Evolutionary conservation across 2,888 invertebrate genomes (phyloP).

Genomic region (Pardosa pseudoannulata): DNA sequence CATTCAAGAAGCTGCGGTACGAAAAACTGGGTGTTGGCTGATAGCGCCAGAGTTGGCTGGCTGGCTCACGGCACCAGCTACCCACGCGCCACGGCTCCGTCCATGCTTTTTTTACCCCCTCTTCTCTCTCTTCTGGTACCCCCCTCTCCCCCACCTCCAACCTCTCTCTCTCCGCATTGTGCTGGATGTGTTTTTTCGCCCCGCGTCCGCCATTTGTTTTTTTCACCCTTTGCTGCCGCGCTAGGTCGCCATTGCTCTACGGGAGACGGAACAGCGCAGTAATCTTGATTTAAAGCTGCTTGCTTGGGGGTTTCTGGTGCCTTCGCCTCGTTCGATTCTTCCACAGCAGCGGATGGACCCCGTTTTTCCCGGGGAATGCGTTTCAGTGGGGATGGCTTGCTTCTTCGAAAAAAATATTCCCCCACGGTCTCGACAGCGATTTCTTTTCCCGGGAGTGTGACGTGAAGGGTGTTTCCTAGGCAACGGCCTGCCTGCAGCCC

Average conservation of each 20-base stretch:
- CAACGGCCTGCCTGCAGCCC: constrained; percentile 71
- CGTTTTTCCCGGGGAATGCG: background rate
- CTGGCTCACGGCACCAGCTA: constrained; percentile 26
- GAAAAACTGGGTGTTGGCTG: constrained; percentile 72
- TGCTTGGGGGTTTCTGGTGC: too few relatives aligned
- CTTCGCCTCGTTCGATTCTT: constrained; percentile 27
- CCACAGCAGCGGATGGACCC: background rate
- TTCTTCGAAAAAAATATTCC: constrained; percentile 1
- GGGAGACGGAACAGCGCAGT: constrained; percentile 31
- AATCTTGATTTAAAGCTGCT: background rate
- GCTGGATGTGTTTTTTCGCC: constrained; percentile 11
- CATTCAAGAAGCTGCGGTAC: constrained; percentile 69
- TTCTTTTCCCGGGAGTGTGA: constrained; percentile 27
- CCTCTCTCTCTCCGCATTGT: constrained; percentile 4
- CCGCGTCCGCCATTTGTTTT: constrained; percentile 59
- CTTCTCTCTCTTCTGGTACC: background rate
- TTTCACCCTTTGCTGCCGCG: constrained; percentile 67
- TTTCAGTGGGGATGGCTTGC: too few relatives aligned
- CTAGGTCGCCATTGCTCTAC: constrained; percentile 52
- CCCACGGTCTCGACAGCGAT: constrained; percentile 7
- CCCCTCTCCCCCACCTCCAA: background rate
- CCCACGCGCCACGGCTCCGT: constrained; percentile 38
- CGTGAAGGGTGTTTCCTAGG: constrained; percentile 42
- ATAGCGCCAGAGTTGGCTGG: constrained; percentile 40
- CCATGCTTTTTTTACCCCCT: background rate